Base-by-base conservation (phyloP, 2,113 vertebrate species). In the Sardina pilchardus region DNA sequence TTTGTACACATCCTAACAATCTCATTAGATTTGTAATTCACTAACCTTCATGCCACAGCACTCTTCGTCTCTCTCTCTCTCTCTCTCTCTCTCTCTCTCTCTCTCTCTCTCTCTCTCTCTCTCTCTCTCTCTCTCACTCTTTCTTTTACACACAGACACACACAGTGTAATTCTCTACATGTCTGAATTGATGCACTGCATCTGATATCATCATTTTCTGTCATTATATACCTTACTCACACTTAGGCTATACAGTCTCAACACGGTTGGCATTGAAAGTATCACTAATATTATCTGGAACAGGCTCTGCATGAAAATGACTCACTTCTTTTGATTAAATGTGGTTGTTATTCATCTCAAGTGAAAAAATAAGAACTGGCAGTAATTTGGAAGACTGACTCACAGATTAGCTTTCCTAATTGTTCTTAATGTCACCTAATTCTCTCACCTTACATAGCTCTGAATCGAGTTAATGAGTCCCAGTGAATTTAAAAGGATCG, bases 271-370 rank as follows among this genome's bases (percentile, higher is more conserved):
- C 30, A 16, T 16, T 75, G 67, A 75, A 36, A 75, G 14, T 17
- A 16, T 75, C 21, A 36, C 67, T 75, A 34, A 36, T 34, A 14
- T 36, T 36, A 34, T 75, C 67, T 75, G 12, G 10, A 17, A 17
- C 67, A 16, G 14, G 34, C 34, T 75, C 17, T 36, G 67, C 67
- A 75, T 36, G 67, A 17, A 75, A 75, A 75, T 75, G 10, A 75
- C 67, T 75, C 67, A 75, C 67, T 75, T 75, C 26, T 4, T 75
- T 75, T 75, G 67, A 75, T 75, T 36, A 17, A 0, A 36, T 36
- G 67, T 17, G 48, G 10, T 75, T 75, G 30, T 75, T 75, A 75
- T 75, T 75, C 67, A 75, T 75, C 30, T 75, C 67, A 14, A 75
- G 30, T 75, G 14, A 36, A 75, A 75, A 36, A 16, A 14, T 4